Percentiles rank a stretch among this genome's conserved stretches.
These are phyloP conservation scores for Heterotilapia buettikoferi DNA, from an alignment of 2,113 vertebrate genomes.

Conservation along the genomic window DNA sequence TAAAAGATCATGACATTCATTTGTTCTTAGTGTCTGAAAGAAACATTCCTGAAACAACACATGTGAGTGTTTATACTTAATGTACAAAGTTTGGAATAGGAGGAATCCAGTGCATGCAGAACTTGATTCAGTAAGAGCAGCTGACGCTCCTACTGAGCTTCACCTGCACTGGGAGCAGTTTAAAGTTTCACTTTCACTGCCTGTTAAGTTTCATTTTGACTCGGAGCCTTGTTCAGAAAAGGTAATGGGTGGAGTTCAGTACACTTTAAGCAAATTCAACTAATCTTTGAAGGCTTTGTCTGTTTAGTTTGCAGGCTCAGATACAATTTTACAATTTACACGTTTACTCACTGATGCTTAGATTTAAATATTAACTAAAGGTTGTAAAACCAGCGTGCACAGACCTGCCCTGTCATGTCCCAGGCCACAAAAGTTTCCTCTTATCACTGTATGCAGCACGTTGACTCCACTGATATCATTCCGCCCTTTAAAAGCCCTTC, in stretches of 20 bases:
- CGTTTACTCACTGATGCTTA: not conserved
- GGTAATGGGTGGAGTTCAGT: not conserved
- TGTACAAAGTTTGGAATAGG: not conserved
- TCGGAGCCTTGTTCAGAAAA: not conserved
- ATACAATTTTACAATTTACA: not conserved
- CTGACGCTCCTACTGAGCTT: fast-evolving
- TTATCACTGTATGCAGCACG: not conserved
- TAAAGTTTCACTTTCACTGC: not conserved
- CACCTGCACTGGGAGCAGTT: not conserved
- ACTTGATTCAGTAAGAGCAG: not conserved
- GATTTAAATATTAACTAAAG: not conserved
- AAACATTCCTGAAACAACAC: not conserved
- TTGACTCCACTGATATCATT: not conserved
- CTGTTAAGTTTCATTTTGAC: not conserved
- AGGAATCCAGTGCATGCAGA: not conserved
- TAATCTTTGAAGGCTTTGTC: not conserved
- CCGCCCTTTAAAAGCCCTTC: not conserved
- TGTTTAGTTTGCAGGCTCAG: not conserved
- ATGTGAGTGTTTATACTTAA: not conserved
- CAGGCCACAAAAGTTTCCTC: fast-evolving
- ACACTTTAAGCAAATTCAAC: not conserved
- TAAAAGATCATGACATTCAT: not conserved
- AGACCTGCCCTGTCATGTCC: not conserved
- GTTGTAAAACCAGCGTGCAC: not conserved
- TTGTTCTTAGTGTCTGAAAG: not conserved